Conservation (phyloP, 2,888 invertebrate genomes). For the Eremobia ochroleuca region DNA sequence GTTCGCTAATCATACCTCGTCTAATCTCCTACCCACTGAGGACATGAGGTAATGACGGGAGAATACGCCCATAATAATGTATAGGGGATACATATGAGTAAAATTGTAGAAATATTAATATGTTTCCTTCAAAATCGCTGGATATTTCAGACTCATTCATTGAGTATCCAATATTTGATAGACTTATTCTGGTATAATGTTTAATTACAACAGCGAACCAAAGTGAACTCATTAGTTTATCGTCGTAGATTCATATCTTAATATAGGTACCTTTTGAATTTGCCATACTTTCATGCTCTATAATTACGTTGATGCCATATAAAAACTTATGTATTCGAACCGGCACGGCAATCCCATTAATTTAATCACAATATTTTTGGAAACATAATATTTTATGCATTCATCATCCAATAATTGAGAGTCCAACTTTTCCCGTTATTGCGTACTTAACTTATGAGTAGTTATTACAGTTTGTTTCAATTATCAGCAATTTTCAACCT, state of each 20-base stretch:
- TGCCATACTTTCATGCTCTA: neutral
- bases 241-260: neutral
- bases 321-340: slow-evolving; percentile 24
- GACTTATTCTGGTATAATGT: neutral
- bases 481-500: neutral
- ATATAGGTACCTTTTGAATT: neutral
- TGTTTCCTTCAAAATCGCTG: neutral
- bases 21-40: slow-evolving; percentile 58
- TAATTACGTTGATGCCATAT: slow-evolving; percentile 23
- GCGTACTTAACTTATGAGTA: neutral
- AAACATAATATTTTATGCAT: slow-evolving; percentile 33
- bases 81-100: neutral
- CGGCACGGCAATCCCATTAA: slow-evolving; percentile 21
- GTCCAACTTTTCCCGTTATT: slow-evolving; percentile 1
- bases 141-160: neutral
- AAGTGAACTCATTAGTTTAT: neutral
- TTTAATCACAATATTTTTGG: slow-evolving; percentile 45
- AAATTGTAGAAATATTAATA: neutral
- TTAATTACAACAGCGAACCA: neutral
- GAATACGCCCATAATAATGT: slow-evolving; percentile 11
- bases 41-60: slow-evolving; percentile 37
- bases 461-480: neutral
- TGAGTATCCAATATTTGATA: neutral
- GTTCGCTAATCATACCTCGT: slow-evolving; percentile 46
- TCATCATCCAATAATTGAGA: slow-evolving; percentile 13